These are phyloP conservation scores for Acrobasis consociella DNA, from an alignment of 2,888 invertebrate species.

Conservation along the genomic window DNA sequence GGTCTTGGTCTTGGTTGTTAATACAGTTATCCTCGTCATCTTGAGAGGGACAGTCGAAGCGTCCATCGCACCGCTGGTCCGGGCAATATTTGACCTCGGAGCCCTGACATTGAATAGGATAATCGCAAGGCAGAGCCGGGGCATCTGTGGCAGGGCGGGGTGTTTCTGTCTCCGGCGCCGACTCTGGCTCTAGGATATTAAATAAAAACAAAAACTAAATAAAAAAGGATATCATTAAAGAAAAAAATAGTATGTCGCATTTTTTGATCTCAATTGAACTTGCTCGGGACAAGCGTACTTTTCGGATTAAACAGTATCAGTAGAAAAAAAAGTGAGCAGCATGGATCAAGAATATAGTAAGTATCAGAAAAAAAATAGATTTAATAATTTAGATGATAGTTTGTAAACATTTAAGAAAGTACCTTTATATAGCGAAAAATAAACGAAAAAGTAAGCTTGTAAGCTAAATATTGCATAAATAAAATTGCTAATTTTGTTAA, in stretches of 20 bases:
- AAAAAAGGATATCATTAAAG: slow-evolving; percentile 18
- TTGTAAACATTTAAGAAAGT: too few species aligned
- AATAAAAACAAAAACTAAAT: slow-evolving; percentile 26
- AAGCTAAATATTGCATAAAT: too few species aligned
- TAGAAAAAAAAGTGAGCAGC: too few species aligned
- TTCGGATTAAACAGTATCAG: too few species aligned
- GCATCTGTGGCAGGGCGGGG: not conserved
- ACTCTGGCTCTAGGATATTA: not conserved
- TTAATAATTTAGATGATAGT: too few species aligned
- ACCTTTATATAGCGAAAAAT: too few species aligned
- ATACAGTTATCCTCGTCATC: slow-evolving; percentile 9
- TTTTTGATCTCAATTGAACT: too few species aligned
- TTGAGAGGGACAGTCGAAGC: slow-evolving; percentile 2
- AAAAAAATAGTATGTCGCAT: not conserved
- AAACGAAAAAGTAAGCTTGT: not conserved
- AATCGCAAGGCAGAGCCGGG: not conserved
- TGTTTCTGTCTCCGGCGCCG: not conserved
- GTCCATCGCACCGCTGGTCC: not conserved
- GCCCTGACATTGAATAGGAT: not conserved
- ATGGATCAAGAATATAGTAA: too few species aligned
- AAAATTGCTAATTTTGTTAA: too few species aligned
- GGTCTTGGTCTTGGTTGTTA: not conserved
- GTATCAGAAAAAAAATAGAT: too few species aligned
- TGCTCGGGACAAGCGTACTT: too few species aligned
- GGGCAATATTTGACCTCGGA: slow-evolving; percentile 5